Base-by-base conservation (phyloP, 1,140 invertebrate species). In the Parasteatoda tepidariorum region DNA sequence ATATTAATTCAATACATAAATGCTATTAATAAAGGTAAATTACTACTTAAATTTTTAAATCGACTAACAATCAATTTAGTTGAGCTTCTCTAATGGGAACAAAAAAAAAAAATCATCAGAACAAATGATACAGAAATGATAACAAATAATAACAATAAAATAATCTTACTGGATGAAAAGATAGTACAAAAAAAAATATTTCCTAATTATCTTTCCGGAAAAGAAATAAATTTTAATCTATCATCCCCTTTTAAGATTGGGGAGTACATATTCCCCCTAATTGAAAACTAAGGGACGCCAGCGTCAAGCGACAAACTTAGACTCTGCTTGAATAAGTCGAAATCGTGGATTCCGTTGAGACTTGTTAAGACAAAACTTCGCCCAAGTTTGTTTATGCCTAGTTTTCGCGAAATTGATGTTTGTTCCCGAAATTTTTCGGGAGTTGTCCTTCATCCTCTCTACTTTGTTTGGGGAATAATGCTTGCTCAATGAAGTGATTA, bases 401-500 rank as follows among this genome's bases (percentile, higher is more conserved):
- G 18, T 48, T 48, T 48, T 48, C 38, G 9, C 38, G 38, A 48
- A 48, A 48, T 48, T 9, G 38, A 48, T 48, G 38, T 48, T 48
- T 48, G 38, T 48, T 48, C 1, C 38, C 38, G 38, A 48, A 48
- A 48, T 13, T 48, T 48, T 48, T 18, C 38, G 1, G 38, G 18
- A 48, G 9, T 18, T 48, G 18, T 48, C 38, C 18, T n/a, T n/a
- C n/a, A n/a, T n/a, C n/a, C 38, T 48, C 38, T 18, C 38, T 9
- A 18, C 38, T 48, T 22, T n/a, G 57, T 59, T 15, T 59, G 57
- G n/a, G n/a, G n/a, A 26, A 26, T 9, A n/a, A 57, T 18, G 26
- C 11, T 54, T 71, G 68, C 68, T 71, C 68, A 71, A 55, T 71
- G 41, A 71, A 71, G 68, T 71, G 68, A 71, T 71, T 71, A 71